Conservation (phyloP, 2,113 vertebrate species). For the Equus quagga region DNA sequence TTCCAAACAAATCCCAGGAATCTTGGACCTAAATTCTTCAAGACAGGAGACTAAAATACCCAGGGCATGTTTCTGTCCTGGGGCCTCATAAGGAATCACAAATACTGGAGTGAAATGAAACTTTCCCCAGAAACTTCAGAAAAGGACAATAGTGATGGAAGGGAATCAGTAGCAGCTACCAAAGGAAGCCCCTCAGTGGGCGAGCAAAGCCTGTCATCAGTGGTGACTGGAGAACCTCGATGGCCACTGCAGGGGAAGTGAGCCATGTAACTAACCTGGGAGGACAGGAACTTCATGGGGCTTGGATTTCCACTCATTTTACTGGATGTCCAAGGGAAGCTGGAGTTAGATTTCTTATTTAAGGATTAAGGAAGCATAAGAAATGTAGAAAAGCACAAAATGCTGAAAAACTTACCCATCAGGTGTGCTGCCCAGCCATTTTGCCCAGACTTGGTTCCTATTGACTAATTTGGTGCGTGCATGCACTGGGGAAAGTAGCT, state of each 20-base stretch:
- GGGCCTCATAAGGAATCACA: background rate
- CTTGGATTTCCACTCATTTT: background rate
- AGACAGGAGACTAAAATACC: background rate
- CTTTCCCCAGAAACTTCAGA: background rate
- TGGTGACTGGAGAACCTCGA: background rate
- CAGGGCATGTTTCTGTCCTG: background rate
- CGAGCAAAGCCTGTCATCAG: background rate
- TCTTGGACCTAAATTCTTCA: background rate
- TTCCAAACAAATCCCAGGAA: background rate
- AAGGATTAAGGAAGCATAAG: background rate
- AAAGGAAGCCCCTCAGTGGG: background rate
- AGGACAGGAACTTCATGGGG: background rate
- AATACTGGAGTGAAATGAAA: background rate
- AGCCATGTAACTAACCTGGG: background rate
- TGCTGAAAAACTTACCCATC: too few species aligned
- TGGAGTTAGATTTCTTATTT: background rate
- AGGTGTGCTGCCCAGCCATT: too few species aligned
- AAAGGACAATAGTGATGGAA: background rate
- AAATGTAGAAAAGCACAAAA: background rate
- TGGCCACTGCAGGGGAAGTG: background rate
- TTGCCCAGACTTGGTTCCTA: background rate
- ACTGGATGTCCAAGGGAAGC: background rate
- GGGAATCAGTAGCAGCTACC: too few species aligned
- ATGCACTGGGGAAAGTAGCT: fast-evolving
- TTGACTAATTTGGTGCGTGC: too few species aligned